Percentiles rank a stretch among this genome's conserved stretches.
Conservation (phyloP, 2,797 vertebrate genomes). For the Falco biarmicus region DNA sequence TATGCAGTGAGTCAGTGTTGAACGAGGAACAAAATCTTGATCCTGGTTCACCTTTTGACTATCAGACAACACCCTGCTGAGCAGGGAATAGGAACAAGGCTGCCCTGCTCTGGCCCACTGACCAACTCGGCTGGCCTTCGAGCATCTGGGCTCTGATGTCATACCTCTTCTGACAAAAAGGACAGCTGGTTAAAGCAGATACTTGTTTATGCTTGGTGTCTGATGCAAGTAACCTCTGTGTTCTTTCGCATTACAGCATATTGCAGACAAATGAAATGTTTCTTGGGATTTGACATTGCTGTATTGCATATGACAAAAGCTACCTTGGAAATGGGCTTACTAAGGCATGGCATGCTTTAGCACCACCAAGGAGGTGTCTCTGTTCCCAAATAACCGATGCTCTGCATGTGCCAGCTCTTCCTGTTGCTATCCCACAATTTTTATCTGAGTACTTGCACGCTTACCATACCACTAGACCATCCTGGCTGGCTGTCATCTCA, state of each 20-base stretch:
- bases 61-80: neutral
- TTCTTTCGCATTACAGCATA: neutral
- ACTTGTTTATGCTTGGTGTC: neutral
- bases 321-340: neutral
- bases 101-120: neutral
- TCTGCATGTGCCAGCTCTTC: neutral
- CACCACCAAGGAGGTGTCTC: neutral
- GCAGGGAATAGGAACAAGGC: neutral
- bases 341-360: neutral
- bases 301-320: neutral
- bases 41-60: neutral
- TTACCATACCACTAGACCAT: neutral
- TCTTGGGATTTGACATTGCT: neutral
- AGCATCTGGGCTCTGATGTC: neutral
- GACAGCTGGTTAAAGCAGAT: neutral
- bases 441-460: neutral
- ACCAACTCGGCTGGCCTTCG: neutral
- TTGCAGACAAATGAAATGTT: neutral
- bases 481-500: neutral
- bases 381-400: neutral
- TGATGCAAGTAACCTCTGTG: neutral
- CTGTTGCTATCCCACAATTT: neutral
- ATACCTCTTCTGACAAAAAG: neutral
- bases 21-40: neutral
- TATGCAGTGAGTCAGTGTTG: neutral